These are phyloP conservation scores for Aleiodes testaceus DNA, from an alignment of 2,888 invertebrate genomes.

Conservation along the genomic window DNA sequence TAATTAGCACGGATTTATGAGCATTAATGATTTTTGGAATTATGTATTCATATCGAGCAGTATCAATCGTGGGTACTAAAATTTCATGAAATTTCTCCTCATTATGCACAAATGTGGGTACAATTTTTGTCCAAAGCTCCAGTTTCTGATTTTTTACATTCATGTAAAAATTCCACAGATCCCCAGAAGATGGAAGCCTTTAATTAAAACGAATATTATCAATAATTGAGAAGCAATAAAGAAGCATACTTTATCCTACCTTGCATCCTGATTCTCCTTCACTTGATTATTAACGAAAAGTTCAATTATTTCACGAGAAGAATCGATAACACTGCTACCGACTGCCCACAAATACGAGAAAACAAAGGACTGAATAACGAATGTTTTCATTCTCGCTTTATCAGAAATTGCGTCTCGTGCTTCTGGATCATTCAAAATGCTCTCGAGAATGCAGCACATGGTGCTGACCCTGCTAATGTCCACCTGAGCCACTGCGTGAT, in stretches of 20 bases:
- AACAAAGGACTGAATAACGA: conserved; percentile 85
- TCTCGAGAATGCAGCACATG: conserved; percentile 83
- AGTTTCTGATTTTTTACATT: conserved; percentile 81
- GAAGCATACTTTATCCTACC: conserved; percentile 65
- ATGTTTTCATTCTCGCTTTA: conserved; percentile 75
- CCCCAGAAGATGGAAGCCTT: conserved; percentile 81
- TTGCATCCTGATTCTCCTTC: conserved; percentile 81
- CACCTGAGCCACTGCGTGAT: conserved; percentile 85
- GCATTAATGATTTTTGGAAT: conserved; percentile 83
- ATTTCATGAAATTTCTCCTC: conserved; percentile 87
- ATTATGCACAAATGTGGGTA: conserved; percentile 83
- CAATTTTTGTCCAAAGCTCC: conserved; percentile 86
- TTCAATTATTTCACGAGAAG: conserved; percentile 82
- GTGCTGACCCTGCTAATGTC: conserved; percentile 87
- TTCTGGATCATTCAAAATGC: conserved; percentile 79
- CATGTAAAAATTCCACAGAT: conserved; percentile 85
- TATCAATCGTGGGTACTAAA: conserved; percentile 92
- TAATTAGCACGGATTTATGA: conserved; percentile 87
- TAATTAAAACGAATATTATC: conserved; percentile 34
- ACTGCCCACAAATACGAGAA: conserved; percentile 90
- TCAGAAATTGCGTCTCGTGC: conserved; percentile 79
- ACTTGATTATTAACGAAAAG: conserved; percentile 80
- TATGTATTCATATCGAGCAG: conserved; percentile 88
- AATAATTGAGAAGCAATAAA: conserved; percentile 12
- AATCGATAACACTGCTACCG: conserved; percentile 87